Evolutionary conservation across 2,888 invertebrate species (phyloP), one percentile per base, ranked within the genome.

Genomic region (Plutella xylostella): DNA sequence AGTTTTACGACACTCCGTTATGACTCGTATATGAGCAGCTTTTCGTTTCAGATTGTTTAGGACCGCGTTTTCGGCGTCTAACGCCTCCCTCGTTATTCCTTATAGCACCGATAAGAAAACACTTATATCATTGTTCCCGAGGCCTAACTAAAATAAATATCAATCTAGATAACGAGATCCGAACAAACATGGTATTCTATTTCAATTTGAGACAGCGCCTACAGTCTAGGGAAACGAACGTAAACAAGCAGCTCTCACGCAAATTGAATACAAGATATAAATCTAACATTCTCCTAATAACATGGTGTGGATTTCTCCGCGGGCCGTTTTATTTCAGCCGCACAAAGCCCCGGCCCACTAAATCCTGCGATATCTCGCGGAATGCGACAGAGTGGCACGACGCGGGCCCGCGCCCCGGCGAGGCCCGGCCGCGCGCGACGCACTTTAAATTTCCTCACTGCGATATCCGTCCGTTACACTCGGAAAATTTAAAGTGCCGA

Each of bases 251-350:
- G 70, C 76, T 73, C 67, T 75, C 66, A 72, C 71, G 64, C 71
- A 78, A 78, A 78, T 78, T 77, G 78, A 79, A 79, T 75, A 76
- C 74, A 75, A 65, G 72, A 72, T 73, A 78, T 79, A 79, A 77
- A 77, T 76, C 75, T 74, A 69, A 66, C 65, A 61, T 68, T 68
- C 69, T 66, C 68, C 71, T 77, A 76, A 76, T 71, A 74, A 74
- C 69, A 70, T 70, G 71, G 74, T 68, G 73, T 67, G 69, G 73
- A 75, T 77, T 77, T 75, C 77, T 77, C 76, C 52, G 68, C 68
- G 77, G 77, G 73, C 73, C 77, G 70, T 76, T 76, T 77, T 76
- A 76, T 77, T 77, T 71, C 65, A 63, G 68, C 61, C 60, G 60
- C 74, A 77, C 78, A 78, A 79, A 77, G 78, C 76, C 67, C 60